Conservation (phyloP, 2,113 vertebrate species). For the Damaliscus lunatus region DNA sequence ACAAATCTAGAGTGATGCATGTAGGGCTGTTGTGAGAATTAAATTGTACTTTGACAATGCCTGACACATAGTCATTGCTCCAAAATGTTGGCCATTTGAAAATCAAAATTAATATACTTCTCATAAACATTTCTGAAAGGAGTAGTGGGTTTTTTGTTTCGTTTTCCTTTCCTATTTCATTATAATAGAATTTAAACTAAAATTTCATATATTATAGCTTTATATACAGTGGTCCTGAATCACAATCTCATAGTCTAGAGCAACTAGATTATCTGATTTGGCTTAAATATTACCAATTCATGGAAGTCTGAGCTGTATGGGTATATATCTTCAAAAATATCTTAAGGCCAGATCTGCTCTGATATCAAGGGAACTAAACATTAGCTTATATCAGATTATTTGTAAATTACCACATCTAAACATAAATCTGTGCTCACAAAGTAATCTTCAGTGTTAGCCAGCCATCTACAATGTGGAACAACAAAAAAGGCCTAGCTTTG, state of each 20-base stretch:
- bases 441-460: background rate
- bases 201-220: slow-evolving; percentile 2
- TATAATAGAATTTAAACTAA: slow-evolving; percentile 35
- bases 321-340: slow-evolving; percentile 13
- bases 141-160: background rate
- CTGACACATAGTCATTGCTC: background rate
- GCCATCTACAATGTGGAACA: background rate
- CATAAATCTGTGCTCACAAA: background rate
- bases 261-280: background rate
- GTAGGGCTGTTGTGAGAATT: background rate
- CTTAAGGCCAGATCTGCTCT: background rate
- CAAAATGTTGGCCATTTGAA: background rate
- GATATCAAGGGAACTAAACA: background rate
- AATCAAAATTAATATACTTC: background rate
- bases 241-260: background rate
- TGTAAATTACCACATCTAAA: slow-evolving; percentile 18
- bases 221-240: background rate
- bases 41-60: background rate
- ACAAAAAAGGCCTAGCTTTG: background rate
- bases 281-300: background rate
- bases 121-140: background rate
- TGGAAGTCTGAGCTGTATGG: background rate
- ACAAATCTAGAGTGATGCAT: background rate
- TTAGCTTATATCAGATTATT: slow-evolving; percentile 7
- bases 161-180: background rate